phyloP scores from a whole-genome alignment of 2,888 invertebrate genomes.

The Agrenia bidenticulata region DNA sequence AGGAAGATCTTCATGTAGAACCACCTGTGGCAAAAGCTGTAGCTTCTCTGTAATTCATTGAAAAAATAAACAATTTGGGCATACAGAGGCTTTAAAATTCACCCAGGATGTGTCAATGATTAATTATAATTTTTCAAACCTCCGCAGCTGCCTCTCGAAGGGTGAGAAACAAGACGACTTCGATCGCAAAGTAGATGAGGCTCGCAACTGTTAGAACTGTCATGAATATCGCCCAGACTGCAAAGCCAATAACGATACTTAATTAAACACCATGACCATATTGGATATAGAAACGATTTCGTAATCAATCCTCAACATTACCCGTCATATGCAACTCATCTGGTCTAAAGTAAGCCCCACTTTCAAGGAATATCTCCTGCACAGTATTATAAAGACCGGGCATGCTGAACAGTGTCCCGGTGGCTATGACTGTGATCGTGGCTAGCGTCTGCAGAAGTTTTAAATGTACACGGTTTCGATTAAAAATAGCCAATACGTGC shows the following conservation, averaged over 20 bases:
- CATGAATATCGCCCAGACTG: conserved; percentile 44
- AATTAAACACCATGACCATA: neutral
- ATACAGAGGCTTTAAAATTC: neutral
- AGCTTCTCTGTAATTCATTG: conserved; percentile 37
- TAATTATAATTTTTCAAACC: conserved; percentile 24
- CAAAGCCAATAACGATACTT: neutral
- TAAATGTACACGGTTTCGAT: too few relatives aligned
- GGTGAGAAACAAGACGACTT: conserved; percentile 43
- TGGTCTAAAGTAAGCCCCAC: conserved; percentile 28
- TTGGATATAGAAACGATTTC: neutral
- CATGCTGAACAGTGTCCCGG: conserved; percentile 32
- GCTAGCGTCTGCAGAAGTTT: conserved; percentile 31
- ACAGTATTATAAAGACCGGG: conserved; percentile 44
- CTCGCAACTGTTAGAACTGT: conserved; percentile 31
- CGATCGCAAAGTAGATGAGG: conserved; percentile 42
- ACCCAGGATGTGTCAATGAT: neutral
- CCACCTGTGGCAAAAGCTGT: conserved; percentile 42
- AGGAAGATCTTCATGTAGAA: conserved; percentile 40
- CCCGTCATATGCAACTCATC: conserved; percentile 40
- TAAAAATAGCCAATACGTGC: neutral
- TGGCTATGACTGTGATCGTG: conserved; percentile 34
- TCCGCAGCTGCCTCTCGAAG: conserved; percentile 40
- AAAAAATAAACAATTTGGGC: conserved; percentile 2
- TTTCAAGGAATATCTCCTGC: conserved; percentile 40
- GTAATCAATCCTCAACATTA: conserved; percentile 7